A percentile compares a stretch with the other conserved stretches of the same genome.
Evolutionary conservation across 1,140 invertebrate genomes (phyloP).

Genomic region (Lepidurus arcticus): DNA sequence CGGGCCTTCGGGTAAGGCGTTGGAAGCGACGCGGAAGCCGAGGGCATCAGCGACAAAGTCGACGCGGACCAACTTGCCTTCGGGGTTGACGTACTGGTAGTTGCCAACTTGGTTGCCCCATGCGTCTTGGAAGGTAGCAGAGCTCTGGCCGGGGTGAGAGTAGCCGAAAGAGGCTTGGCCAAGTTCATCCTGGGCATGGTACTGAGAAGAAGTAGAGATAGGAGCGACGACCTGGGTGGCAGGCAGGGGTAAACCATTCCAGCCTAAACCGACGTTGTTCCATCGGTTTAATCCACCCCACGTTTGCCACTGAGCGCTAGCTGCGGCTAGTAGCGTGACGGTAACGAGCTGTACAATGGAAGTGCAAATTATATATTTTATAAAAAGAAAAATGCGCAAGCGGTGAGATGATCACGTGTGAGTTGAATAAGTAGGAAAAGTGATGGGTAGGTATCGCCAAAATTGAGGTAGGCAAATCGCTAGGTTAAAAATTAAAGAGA

Average conservation of each 20-base stretch:
- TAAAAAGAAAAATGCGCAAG: not conserved
- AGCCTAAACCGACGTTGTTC: not conserved
- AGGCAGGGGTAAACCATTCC: not conserved
- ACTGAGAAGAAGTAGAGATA: conserved; percentile 38
- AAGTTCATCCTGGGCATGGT: conserved; percentile 53
- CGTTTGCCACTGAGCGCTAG: not conserved
- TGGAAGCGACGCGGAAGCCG: conserved; percentile 52
- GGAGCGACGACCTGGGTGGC: not conserved
- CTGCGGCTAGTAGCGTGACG: not conserved
- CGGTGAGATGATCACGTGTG: not conserved
- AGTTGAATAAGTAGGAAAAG: too few relatives aligned
- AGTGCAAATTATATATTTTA: not conserved
- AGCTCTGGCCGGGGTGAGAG: conserved; percentile 50
- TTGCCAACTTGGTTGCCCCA: conserved; percentile 52
- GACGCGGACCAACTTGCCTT: conserved; percentile 49
- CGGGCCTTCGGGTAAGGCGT: conserved; percentile 48
- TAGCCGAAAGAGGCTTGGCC: conserved; percentile 53
- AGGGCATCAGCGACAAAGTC: conserved; percentile 48
- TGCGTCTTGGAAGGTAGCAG: conserved; percentile 48
- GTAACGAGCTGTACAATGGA: not conserved
- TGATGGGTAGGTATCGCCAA: too few relatives aligned
- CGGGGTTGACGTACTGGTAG: conserved; percentile 52
- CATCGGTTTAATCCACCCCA: conserved; percentile 40
- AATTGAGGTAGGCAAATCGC: too few relatives aligned
- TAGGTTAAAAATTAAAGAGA: too few relatives aligned